phyloP scores from a whole-genome alignment of 2,888 invertebrate species.

The Chorisops tibialis region DNA sequence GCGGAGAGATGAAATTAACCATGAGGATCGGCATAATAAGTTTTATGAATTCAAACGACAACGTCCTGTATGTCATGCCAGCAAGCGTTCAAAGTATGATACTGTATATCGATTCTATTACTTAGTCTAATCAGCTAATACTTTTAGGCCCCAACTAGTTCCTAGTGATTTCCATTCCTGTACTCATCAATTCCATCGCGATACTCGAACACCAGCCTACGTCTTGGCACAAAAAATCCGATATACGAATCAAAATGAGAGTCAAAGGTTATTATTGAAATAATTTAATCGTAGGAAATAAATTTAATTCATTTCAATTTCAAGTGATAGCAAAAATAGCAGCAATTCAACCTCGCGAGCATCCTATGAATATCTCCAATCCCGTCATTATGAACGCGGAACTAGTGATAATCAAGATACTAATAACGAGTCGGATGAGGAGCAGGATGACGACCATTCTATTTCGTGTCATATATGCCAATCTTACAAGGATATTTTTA shows the following conservation, averaged over 20 bases:
- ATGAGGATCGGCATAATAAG: conserved; percentile 27
- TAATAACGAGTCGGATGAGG: conserved; percentile 26
- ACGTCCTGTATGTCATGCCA: conserved; percentile 45
- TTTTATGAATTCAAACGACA: conserved; percentile 39
- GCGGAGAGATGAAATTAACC: conserved; percentile 4
- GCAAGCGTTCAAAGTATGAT: conserved; percentile 7
- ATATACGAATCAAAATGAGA: background rate
- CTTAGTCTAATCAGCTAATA: background rate
- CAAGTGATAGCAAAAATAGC: conserved; percentile 31
- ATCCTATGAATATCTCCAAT: background rate
- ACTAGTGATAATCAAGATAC: conserved; percentile 14
- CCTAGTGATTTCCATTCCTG: too few relatives aligned
- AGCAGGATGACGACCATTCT: conserved; percentile 38
- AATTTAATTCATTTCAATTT: background rate
- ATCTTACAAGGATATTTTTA: conserved; percentile 40
- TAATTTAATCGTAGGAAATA: background rate
- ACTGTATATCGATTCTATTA: too few relatives aligned
- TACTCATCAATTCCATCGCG: background rate
- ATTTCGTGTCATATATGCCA: conserved; percentile 42
- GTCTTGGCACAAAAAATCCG: conserved; percentile 5
- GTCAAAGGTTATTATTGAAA: background rate
- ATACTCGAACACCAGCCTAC: background rate
- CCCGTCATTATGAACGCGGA: background rate
- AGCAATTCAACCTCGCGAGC: conserved; percentile 17
- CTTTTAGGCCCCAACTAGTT: too few relatives aligned